A percentile compares a stretch with the other conserved stretches of the same genome.
Conservation (phyloP, 1,140 invertebrate genomes). For the Drosophila micromelanica region DNA sequence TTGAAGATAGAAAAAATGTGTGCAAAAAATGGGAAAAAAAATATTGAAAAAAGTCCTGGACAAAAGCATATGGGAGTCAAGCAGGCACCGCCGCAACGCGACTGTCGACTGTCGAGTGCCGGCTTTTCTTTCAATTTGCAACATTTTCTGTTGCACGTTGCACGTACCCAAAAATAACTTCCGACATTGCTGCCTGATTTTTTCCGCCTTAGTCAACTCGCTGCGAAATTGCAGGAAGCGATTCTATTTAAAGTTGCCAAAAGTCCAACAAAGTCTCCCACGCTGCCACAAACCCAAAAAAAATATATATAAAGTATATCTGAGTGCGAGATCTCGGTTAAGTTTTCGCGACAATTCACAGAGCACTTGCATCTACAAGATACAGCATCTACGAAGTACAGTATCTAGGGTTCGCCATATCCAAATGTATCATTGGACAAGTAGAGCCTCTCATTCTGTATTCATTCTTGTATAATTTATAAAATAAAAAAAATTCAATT, state of each 20-base stretch:
- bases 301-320: slow-evolving; percentile 8
- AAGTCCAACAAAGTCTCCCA: slow-evolving; percentile 10
- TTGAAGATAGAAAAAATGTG: slow-evolving; percentile 7
- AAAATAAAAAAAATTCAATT: slow-evolving; percentile 76
- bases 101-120: slow-evolving; percentile 32
- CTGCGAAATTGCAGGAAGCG: slow-evolving; percentile 73
- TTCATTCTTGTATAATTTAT: slow-evolving; percentile 51
- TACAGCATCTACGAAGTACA: background rate
- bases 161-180: slow-evolving; percentile 79
- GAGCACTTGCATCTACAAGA: slow-evolving; percentile 8
- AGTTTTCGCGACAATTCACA: slow-evolving; percentile 20
- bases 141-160: slow-evolving; percentile 69
- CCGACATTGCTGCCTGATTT: slow-evolving; percentile 67
- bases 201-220: slow-evolving; percentile 46
- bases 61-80: slow-evolving; percentile 68
- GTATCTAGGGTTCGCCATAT: too few relatives aligned
- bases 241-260: slow-evolving; percentile 66
- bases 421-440: background rate
- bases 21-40: slow-evolving; percentile 35
- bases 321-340: slow-evolving; percentile 27
- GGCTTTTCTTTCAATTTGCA: slow-evolving; percentile 79
- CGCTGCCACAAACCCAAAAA: background rate
- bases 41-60: slow-evolving; percentile 19
- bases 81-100: slow-evolving; percentile 8
- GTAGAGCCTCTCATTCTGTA: background rate